Conservation (phyloP, 2,797 vertebrate genomes). For the Myotis planiceps region DNA sequence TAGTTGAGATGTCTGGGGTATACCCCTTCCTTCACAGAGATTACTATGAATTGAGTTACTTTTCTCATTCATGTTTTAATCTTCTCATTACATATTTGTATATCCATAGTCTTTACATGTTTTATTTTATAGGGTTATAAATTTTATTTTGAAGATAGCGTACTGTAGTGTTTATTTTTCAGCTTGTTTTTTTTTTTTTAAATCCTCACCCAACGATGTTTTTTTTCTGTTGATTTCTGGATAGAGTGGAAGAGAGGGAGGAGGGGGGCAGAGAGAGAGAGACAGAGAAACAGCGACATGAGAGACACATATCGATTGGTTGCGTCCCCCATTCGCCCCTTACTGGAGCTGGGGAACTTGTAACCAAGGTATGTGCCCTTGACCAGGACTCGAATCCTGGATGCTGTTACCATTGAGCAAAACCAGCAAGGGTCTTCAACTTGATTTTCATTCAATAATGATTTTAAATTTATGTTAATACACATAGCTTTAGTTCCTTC, state of each 20-base stretch:
- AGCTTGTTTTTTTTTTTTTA: background rate
- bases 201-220: too few species aligned
- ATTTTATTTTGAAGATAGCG: background rate
- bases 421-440: too few species aligned
- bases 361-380: too few species aligned
- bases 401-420: too few species aligned
- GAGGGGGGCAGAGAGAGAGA: too few species aligned
- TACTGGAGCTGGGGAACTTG: too few species aligned
- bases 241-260: too few species aligned
- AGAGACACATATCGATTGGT: too few species aligned
- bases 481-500: background rate
- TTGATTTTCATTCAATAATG: background rate
- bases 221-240: too few species aligned
- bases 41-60: background rate
- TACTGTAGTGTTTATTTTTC: background rate
- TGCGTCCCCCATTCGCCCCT: too few species aligned
- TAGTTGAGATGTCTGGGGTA: background rate
- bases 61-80: background rate
- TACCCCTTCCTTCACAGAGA: background rate
- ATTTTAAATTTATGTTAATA: slow-evolving; percentile 22
- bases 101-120: background rate
- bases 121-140: background rate
- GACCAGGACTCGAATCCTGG: too few species aligned
- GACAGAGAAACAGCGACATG: too few species aligned
- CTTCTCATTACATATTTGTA: background rate